Evolutionary conservation across 2,113 vertebrate genomes (phyloP).

Genomic region (Microtus montanus): DNA sequence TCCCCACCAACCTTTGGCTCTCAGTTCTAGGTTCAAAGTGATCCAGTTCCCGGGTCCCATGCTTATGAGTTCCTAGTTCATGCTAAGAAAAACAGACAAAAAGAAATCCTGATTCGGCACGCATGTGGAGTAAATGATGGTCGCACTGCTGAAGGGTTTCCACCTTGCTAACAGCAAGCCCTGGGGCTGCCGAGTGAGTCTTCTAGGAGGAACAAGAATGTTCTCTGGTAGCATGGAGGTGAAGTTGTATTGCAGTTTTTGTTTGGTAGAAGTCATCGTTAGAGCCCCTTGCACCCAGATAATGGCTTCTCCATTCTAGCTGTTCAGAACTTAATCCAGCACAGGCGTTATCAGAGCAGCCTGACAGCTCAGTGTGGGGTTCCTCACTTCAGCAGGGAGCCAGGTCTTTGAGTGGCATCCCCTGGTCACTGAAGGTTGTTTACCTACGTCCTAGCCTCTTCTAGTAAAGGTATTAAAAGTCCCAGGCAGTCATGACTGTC

Average conservation of each 20-base stretch:
- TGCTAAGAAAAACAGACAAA: conserved; percentile 13
- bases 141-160: not conserved
- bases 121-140: not conserved
- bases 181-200: not conserved
- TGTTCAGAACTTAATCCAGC: not conserved
- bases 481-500: not conserved
- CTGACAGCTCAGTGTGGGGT: no score
- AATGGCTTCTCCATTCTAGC: not conserved
- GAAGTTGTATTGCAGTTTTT: not conserved
- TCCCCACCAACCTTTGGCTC: conserved; percentile 13
- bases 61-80: conserved; percentile 40
- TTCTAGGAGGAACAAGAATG: not conserved
- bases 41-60: not conserved
- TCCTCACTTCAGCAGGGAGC: not conserved
- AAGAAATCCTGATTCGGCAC: conserved; percentile 37
- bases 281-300: not conserved
- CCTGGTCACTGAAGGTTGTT: not conserved
- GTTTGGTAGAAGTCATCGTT: not conserved
- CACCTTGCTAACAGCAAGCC: not conserved
- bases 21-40: not conserved
- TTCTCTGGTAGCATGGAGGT: not conserved
- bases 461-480: not conserved
- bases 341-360: not conserved
- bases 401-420: not conserved
- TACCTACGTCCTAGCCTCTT: not conserved